Evolutionary conservation across 2,888 invertebrate genomes (phyloP).

Genomic region (Chymomyza fuscimana): DNA sequence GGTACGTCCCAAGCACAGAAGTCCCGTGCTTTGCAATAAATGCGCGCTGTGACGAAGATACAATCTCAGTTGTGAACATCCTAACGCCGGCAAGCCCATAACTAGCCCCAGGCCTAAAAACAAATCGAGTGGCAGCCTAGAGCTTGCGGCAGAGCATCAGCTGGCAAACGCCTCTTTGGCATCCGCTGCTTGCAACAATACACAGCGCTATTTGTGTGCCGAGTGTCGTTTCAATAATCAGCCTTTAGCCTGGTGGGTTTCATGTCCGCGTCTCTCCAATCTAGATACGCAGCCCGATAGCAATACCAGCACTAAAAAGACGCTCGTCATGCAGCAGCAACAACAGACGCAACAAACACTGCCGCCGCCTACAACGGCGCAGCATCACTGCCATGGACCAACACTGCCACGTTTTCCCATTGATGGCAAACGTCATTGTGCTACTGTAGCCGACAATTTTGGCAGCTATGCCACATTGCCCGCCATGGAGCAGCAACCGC

Average conservation of each 20-base stretch:
- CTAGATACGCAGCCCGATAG: constrained; percentile 51
- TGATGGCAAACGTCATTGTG: constrained; percentile 57
- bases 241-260: constrained; percentile 79
- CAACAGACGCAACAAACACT: constrained; percentile 12
- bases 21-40: constrained; percentile 75
- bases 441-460: constrained; percentile 60
- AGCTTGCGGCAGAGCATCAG: neutral
- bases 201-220: constrained; percentile 75
- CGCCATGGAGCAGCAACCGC: constrained; percentile 52
- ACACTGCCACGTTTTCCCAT: constrained; percentile 55
- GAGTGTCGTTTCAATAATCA: constrained; percentile 78
- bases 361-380: constrained; percentile 42
- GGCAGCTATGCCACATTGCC: constrained; percentile 71
- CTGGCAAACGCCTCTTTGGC: constrained; percentile 29
- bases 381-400: constrained; percentile 51
- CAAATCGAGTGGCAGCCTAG: constrained; percentile 2
- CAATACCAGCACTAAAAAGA: constrained; percentile 38
- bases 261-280: constrained; percentile 78
- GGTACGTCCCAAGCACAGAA: constrained; percentile 57
- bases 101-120: constrained; percentile 20
- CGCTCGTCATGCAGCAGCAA: neutral
- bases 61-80: constrained; percentile 76
- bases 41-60: constrained; percentile 79
- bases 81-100: constrained; percentile 28
- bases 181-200: constrained; percentile 39